Percentiles rank a stretch among this genome's conserved stretches.
Evolutionary conservation across 2,888 invertebrate genomes (phyloP).

Genomic region (Cataglyphis livida): DNA sequence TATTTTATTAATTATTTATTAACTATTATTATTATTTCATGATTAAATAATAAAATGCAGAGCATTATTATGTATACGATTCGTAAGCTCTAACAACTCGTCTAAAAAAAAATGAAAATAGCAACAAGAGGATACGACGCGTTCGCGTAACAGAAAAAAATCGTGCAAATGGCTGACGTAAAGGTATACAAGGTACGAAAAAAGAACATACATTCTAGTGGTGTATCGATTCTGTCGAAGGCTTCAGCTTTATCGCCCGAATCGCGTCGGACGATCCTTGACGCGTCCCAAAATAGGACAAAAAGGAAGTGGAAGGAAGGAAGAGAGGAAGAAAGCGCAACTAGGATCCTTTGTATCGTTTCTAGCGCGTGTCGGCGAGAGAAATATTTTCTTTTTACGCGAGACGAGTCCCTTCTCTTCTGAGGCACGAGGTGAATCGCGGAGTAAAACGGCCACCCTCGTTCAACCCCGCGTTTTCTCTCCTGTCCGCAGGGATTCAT

Average conservation of each 20-base stretch:
- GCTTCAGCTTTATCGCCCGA: constrained; percentile 74
- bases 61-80: background rate
- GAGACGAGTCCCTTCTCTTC: constrained; percentile 1
- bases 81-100: background rate
- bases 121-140: background rate
- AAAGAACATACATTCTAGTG: constrained; percentile 16
- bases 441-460: constrained; percentile 48
- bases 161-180: constrained; percentile 44
- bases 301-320: constrained; percentile 25
- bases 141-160: background rate
- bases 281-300: constrained; percentile 19
- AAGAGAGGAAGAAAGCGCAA: constrained; percentile 48
- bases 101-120: background rate
- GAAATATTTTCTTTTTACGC: constrained; percentile 55
- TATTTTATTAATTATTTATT: background rate
- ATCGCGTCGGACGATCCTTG: constrained; percentile 52
- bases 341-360: constrained; percentile 36
- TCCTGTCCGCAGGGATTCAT: constrained; percentile 75
- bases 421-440: constrained; percentile 1
- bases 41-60: constrained; percentile 3
- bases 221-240: constrained; percentile 79
- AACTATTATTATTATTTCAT: background rate
- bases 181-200: constrained; percentile 10
- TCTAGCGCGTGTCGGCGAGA: constrained; percentile 25
- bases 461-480: constrained; percentile 53